phyloP scores from a whole-genome alignment of 2,888 invertebrate species.

The Julus scandinavius region DNA sequence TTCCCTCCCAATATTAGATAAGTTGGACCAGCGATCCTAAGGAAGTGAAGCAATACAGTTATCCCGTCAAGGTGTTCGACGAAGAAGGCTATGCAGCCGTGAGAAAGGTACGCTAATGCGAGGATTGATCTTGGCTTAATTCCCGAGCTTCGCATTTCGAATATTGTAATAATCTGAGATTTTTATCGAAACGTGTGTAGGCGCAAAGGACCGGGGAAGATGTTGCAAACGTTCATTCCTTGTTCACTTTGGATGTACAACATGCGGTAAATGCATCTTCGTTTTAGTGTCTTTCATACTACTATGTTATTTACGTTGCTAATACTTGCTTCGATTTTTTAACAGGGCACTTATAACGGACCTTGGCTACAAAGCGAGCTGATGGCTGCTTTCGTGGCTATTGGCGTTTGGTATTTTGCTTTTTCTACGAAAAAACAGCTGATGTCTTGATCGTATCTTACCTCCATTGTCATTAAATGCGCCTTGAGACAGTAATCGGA shows the following conservation, averaged over 20 bases:
- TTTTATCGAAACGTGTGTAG: slow-evolving; percentile 60
- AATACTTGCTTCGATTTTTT: slow-evolving; percentile 43
- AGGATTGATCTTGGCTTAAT: not conserved
- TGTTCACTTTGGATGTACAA: slow-evolving; percentile 77
- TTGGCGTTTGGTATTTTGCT: slow-evolving; percentile 86
- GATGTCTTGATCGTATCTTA: slow-evolving; percentile 71
- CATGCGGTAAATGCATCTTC: slow-evolving; percentile 70
- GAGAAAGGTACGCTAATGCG: slow-evolving; percentile 73
- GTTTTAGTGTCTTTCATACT: not conserved
- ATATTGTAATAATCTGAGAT: slow-evolving; percentile 63
- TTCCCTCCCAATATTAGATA: slow-evolving; percentile 71
- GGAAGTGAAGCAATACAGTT: slow-evolving; percentile 82
- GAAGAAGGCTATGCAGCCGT: slow-evolving; percentile 91
- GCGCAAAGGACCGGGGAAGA: slow-evolving; percentile 73
- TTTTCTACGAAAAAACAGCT: slow-evolving; percentile 85
- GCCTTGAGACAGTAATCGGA: not conserved
- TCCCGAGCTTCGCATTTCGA: not conserved
- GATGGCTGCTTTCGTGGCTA: slow-evolving; percentile 81
- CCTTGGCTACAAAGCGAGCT: slow-evolving; percentile 94
- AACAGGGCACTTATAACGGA: slow-evolving; percentile 83
- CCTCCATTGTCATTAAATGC: slow-evolving; percentile 16
- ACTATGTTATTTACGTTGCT: not conserved
- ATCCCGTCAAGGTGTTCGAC: slow-evolving; percentile 83
- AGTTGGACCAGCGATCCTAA: slow-evolving; percentile 93
- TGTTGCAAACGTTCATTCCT: slow-evolving; percentile 74